These are phyloP conservation scores for Xylophagus ater DNA, from an alignment of 2,888 invertebrate species.

Conservation along the genomic window DNA sequence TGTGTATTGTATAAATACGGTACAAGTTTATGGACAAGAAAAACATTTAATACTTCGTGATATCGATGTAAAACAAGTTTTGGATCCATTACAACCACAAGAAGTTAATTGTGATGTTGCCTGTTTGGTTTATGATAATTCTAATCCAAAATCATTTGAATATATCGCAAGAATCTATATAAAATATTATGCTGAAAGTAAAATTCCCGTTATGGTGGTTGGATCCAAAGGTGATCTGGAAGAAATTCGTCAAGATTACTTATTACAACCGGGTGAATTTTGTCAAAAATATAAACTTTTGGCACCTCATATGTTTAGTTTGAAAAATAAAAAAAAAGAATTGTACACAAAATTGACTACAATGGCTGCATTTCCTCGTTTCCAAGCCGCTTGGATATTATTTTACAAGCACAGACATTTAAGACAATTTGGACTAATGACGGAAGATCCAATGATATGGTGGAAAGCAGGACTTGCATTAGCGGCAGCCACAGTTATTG, in stretches of 20 bases:
- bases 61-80: conserved; percentile 79
- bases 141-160: conserved; percentile 88
- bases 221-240: conserved; percentile 80
- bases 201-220: conserved; percentile 68
- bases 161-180: conserved; percentile 92
- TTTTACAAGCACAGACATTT: conserved; percentile 89
- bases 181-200: conserved; percentile 46
- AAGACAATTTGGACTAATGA: conserved; percentile 69
- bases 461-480: conserved; percentile 81
- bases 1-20: conserved; percentile 62
- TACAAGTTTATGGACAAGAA: conserved; percentile 92
- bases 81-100: conserved; percentile 81
- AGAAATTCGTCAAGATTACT: conserved; percentile 82
- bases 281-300: conserved; percentile 88
- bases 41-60: conserved; percentile 89
- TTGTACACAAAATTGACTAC: conserved; percentile 90
- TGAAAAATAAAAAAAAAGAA: conserved; percentile 66
- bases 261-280: conserved; percentile 85
- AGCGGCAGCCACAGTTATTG: conserved; percentile 71
- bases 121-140: conserved; percentile 88
- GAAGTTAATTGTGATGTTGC: conserved; percentile 94
- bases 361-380: conserved; percentile 98
- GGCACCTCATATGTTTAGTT: conserved; percentile 78
- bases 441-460: conserved; percentile 68
- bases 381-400: conserved; percentile 93